phyloP scores from a whole-genome alignment of 1,140 invertebrate genomes.

The Lasioglossum albipes region DNA sequence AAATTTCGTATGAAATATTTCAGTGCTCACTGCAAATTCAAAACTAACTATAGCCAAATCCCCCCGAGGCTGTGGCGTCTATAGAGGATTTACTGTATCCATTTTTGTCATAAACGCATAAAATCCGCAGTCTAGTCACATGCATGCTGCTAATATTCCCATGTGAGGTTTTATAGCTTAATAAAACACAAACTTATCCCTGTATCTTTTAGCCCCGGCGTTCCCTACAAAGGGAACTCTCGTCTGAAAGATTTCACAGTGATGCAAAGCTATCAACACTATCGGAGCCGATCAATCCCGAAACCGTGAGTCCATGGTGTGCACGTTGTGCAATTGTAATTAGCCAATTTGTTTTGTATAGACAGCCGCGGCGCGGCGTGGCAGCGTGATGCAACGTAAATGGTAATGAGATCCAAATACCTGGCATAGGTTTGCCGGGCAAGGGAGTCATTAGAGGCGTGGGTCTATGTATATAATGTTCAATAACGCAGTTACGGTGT shows the following conservation, averaged over 20 bases:
- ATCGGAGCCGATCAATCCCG: conserved; percentile 15
- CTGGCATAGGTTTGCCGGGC: conserved; percentile 19
- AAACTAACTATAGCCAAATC: no score
- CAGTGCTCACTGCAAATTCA: no score
- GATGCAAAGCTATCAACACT: neutral
- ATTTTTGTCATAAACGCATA: no score
- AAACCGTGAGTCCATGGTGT: neutral
- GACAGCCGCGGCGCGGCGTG: neutral
- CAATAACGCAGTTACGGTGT: conserved; percentile 30
- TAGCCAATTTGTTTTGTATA: conserved; percentile 46
- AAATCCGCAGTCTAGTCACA: no score
- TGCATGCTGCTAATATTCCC: no score
- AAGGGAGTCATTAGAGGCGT: conserved; percentile 41
- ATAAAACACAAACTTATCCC: no score
- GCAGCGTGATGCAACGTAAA: conserved; percentile 30
- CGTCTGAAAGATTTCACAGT: neutral
- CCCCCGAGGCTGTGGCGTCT: no score
- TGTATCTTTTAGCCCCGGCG: no score
- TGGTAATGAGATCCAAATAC: conserved; percentile 49
- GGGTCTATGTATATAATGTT: conserved; percentile 32
- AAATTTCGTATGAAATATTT: no score
- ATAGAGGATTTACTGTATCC: no score
- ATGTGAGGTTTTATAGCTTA: no score
- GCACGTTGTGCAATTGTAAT: conserved; percentile 48
- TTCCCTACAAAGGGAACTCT: no score